Percentiles rank a stretch among this genome's conserved stretches.
Conservation (phyloP, 2,888 invertebrate genomes). For the Lithophane ornitopus region DNA sequence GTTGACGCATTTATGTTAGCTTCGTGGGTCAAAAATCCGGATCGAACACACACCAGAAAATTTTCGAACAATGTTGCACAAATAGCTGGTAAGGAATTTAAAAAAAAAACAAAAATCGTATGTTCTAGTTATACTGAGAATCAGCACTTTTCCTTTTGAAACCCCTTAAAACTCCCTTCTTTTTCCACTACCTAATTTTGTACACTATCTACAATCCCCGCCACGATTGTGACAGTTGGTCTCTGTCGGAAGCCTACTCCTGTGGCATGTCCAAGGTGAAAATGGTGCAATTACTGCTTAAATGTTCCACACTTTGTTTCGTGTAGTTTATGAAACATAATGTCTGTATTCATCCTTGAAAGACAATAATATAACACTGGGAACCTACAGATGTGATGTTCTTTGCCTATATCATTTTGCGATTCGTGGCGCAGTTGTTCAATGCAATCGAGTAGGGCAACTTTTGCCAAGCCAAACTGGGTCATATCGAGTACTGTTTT, state of each 20-base stretch:
- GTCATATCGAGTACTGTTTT: constrained; percentile 17
- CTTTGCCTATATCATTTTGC: background rate
- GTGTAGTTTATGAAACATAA: background rate
- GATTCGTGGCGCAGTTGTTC: background rate
- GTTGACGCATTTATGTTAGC: background rate
- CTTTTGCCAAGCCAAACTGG: constrained; percentile 41
- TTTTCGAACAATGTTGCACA: background rate
- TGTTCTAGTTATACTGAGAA: too few relatives aligned
- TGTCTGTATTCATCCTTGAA: background rate
- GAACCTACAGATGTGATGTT: constrained; percentile 2
- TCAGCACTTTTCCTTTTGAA: background rate
- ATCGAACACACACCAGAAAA: background rate
- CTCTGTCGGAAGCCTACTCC: constrained; percentile 18
- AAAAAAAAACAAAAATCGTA: too few relatives aligned
- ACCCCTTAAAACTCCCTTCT: background rate
- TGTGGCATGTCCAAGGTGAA: background rate
- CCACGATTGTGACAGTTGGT: background rate
- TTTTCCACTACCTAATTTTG: background rate
- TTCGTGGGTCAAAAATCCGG: background rate
- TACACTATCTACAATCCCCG: background rate
- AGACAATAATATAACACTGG: background rate
- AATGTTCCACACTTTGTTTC: background rate
- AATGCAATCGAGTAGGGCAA: constrained; percentile 26
- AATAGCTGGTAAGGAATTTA: background rate
- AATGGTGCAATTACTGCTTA: constrained; percentile 4